These are phyloP conservation scores for Andrena bucephala DNA, from an alignment of 2,888 invertebrate species.

Conservation along the genomic window DNA sequence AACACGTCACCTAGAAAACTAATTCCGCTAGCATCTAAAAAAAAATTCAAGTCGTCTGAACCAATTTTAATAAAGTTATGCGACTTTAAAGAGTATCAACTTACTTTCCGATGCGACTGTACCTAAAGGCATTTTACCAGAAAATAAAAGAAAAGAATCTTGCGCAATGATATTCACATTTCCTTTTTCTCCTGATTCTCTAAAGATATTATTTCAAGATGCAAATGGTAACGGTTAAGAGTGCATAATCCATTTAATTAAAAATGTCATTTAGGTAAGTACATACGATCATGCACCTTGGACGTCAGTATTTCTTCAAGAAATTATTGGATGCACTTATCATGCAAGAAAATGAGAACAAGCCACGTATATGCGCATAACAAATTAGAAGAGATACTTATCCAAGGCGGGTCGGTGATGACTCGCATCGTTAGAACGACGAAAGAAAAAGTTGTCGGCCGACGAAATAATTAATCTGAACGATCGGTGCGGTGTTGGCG, in stretches of 20 bases:
- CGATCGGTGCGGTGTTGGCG: constrained; percentile 64
- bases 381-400: constrained; percentile 14
- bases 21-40: no score
- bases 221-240: no score
- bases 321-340: neutral
- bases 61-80: no score
- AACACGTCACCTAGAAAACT: no score
- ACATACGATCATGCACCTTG: neutral
- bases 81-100: no score
- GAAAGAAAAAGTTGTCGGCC: constrained; percentile 44
- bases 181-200: no score
- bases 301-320: neutral
- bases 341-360: neutral
- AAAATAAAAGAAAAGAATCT: no score
- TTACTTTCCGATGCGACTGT: no score
- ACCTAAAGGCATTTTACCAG: no score
- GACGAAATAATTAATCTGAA: constrained; percentile 73
- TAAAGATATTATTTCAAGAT: no score
- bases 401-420: constrained; percentile 5
- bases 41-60: no score
- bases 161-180: no score
- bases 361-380: neutral
- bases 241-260: neutral
- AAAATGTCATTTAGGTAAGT: neutral
- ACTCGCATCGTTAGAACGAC: constrained; percentile 13